These are phyloP conservation scores for Ceratina calcarata DNA, from an alignment of 1,140 invertebrate genomes.

Conservation along the genomic window DNA sequence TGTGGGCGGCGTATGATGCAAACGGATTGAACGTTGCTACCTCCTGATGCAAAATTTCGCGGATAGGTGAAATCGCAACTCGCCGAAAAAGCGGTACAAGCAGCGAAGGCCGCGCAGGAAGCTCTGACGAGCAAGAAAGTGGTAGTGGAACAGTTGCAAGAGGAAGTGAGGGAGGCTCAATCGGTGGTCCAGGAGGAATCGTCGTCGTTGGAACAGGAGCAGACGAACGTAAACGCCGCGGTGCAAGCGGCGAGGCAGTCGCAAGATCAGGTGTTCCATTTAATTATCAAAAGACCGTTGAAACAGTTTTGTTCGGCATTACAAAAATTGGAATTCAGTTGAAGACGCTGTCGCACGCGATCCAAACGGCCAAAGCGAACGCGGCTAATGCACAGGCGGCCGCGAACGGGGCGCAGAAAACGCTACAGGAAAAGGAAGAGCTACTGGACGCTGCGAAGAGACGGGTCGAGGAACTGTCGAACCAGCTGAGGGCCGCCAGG, in stretches of 20 bases:
- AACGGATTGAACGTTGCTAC: not conserved
- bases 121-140: constrained; percentile 84
- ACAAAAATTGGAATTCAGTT: constrained; percentile 43
- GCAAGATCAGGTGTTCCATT: constrained; percentile 62
- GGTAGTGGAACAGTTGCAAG: constrained; percentile 82
- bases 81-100: constrained; percentile 84
- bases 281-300: not conserved
- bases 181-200: constrained; percentile 84
- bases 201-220: constrained; percentile 82
- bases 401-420: constrained; percentile 81
- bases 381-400: constrained; percentile 83
- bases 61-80: constrained; percentile 84
- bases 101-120: constrained; percentile 85
- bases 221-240: constrained; percentile 82
- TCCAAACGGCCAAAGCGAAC: constrained; percentile 81
- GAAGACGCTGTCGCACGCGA: constrained; percentile 64
- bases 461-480: constrained; percentile 81
- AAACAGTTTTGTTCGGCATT: not conserved
- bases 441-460: constrained; percentile 84
- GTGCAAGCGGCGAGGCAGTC: constrained; percentile 66
- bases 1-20: not conserved
- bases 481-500: constrained; percentile 82
- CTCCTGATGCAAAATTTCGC: no score
- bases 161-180: constrained; percentile 83
- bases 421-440: constrained; percentile 84